Evolutionary conservation across 1,140 invertebrate species (phyloP).

Genomic region (Heliconius himera): DNA sequence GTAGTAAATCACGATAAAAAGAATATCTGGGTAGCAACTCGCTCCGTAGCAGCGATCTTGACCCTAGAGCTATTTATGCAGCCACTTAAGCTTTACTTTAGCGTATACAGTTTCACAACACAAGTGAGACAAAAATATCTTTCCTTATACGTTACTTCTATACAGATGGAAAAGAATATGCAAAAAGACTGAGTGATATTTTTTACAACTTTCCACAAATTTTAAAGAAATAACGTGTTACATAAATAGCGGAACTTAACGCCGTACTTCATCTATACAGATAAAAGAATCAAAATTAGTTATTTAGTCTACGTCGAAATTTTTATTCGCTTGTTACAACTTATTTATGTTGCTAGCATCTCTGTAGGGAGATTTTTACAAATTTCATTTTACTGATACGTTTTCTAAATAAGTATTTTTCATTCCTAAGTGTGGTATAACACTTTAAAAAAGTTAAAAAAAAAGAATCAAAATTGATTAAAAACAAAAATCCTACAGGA

Average conservation of each 20-base stretch:
- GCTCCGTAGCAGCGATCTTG: background rate
- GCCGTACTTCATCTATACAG: no score
- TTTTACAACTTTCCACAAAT: background rate
- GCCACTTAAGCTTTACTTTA: background rate
- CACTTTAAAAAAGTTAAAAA: no score
- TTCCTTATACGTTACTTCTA: background rate
- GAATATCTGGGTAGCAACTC: background rate
- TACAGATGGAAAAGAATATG: background rate
- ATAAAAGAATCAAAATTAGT: no score
- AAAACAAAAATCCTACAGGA: background rate
- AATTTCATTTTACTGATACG: no score
- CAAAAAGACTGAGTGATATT: background rate
- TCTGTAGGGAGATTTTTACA: no score
- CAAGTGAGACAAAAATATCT: conserved; percentile 3
- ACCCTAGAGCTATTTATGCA: conserved; percentile 8
- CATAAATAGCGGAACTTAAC: background rate
- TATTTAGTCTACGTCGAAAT: no score
- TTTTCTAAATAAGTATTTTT: no score
- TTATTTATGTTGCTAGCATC: no score
- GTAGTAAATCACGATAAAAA: background rate
- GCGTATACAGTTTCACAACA: conserved; percentile 1
- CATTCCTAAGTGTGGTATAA: no score
- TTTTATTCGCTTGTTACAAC: no score
- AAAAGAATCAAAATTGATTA: no score
- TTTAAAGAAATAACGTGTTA: no score